A percentile compares a stretch with the other conserved stretches of the same genome.
phyloP scores from a whole-genome alignment of 2,888 invertebrate species.

The Tortrix viridana region DNA sequence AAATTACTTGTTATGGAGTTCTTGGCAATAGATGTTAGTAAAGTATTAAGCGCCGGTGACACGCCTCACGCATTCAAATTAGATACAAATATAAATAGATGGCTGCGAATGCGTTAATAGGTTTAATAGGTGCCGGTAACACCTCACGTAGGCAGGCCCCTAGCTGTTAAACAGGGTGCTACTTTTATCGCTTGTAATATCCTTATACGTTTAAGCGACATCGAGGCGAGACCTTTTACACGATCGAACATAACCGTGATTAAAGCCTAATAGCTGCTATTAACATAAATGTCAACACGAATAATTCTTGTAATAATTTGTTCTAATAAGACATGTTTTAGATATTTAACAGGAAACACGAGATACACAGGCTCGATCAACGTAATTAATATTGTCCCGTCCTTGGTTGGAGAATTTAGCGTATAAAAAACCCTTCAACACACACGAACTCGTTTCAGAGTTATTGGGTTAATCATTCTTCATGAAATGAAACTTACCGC shows the following conservation, averaged over 20 bases:
- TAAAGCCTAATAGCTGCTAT: conserved; percentile 49
- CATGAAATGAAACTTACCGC: too few species aligned
- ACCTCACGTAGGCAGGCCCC: conserved; percentile 1
- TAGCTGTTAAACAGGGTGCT: conserved; percentile 48
- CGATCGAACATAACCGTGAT: conserved; percentile 47
- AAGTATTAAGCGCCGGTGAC: background rate
- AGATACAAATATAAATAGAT: background rate
- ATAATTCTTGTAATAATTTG: conserved; percentile 29
- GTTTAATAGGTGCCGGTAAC: conserved; percentile 11
- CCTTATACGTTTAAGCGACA: conserved; percentile 47
- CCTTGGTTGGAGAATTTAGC: too few species aligned
- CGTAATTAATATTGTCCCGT: too few species aligned
- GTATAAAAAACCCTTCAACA: too few species aligned
- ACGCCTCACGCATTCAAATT: too few species aligned
- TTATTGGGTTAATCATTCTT: too few species aligned
- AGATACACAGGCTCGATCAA: too few species aligned
- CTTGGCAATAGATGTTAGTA: too few species aligned
- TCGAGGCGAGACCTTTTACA: conserved; percentile 48
- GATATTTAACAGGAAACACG: too few species aligned
- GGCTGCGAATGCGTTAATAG: background rate
- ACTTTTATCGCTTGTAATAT: conserved; percentile 51
- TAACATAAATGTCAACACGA: conserved; percentile 44
- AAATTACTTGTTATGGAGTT: too few species aligned
- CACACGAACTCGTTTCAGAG: too few species aligned
- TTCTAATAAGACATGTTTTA: conserved; percentile 18